These are phyloP conservation scores for Tolmerus cingulatus DNA, from an alignment of 2,888 invertebrate genomes.

Conservation along the genomic window DNA sequence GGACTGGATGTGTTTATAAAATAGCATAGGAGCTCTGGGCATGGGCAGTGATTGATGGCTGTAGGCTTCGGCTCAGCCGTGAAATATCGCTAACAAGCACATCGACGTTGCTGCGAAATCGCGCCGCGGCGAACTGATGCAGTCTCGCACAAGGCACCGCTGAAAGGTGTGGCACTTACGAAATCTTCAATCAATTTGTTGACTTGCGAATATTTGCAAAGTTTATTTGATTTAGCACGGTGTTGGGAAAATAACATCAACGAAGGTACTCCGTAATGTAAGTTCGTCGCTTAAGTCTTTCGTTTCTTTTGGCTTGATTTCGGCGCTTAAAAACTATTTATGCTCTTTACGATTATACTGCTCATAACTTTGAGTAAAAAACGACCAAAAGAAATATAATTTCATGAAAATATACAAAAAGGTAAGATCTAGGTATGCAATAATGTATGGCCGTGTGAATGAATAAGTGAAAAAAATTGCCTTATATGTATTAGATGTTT, in stretches of 20 bases:
- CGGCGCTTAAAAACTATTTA: neutral
- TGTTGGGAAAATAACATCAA: neutral
- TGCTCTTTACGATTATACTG: neutral
- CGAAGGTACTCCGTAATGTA: neutral
- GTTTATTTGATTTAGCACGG: neutral
- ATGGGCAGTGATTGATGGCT: slow-evolving; percentile 26
- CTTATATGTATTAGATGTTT: too few relatives aligned
- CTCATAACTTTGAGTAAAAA: neutral
- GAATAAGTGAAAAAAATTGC: too few relatives aligned
- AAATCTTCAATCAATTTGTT: slow-evolving; percentile 23
- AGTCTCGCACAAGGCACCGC: neutral
- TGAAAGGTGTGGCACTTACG: slow-evolving; percentile 16
- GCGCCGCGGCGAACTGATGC: neutral
- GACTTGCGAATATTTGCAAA: neutral
- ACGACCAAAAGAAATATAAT: too few relatives aligned
- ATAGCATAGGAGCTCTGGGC: neutral
- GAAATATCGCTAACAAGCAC: slow-evolving; percentile 28
- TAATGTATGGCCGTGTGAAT: too few relatives aligned
- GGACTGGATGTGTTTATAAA: slow-evolving; percentile 17
- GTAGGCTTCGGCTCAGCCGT: neutral
- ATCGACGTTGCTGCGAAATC: neutral
- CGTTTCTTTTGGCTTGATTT: neutral
- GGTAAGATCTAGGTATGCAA: too few relatives aligned
- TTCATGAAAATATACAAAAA: too few relatives aligned
- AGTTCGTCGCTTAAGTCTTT: neutral